Base-by-base conservation (phyloP, 92 coral and sea anemone genomes). In the Heliopora coerulea region DNA sequence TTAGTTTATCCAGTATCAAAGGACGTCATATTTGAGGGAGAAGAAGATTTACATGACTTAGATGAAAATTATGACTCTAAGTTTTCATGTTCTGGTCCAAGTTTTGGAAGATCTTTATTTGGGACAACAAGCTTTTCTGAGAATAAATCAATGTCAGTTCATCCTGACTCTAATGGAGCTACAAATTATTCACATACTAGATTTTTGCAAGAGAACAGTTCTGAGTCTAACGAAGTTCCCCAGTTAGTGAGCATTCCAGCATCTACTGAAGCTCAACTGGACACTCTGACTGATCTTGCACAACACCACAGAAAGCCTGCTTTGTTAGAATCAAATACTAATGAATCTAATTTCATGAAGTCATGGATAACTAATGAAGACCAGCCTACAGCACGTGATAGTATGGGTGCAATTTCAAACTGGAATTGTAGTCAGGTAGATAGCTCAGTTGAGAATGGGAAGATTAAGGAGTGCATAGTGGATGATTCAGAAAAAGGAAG, bases 81-180 rank as follows among this genome's bases (percentile, higher is more conserved):
- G n/a, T 34, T 46, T 46, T 8, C 52, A 2, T 46, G 17, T 46
- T 2, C 52, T 46, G 52, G 28, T 34, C 13, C 14, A 34, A 62
- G 44, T 29, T 62, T 62, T 35, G 68, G n/a, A 62, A 34, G 49
- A 62, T 17, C 4, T 62, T 62, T 3, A 23, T 2, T 14, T 62
- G 48, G 13, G 29, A 34, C 26, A 7, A 26, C 27, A 20, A 15
- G 29, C n/a, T 33, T 23, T 9, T 62, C 68, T 33, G 44, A 17
- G 17, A 33, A 33, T 39, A 62, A 15, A 46, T 62, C 68, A 1
- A 25, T 32, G 34, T 11, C 12, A 8, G 68, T 34, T 33, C 40
- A 62, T 44, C 49, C 68, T 1, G 49, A 28, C 46, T 31, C 39
- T 17, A 3, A 40, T 0, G 17, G 23, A 26, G 40, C 10, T 26